Conservation (phyloP, 1,140 invertebrate genomes). For the Lordiphosa clarofinis region DNA sequence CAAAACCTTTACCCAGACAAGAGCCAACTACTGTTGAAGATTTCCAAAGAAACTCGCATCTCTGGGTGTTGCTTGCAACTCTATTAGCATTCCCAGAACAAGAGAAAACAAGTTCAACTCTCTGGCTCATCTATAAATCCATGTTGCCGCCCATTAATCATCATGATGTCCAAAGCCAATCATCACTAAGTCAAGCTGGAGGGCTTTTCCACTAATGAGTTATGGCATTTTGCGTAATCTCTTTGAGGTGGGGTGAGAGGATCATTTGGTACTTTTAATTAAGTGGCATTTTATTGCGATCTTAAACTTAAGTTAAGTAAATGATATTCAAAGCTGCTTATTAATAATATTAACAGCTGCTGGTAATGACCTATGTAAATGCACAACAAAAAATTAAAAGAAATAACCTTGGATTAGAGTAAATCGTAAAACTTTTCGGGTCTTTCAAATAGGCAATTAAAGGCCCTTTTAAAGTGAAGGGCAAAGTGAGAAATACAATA, state of each 20-base stretch:
- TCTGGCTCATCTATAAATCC: constrained; percentile 64
- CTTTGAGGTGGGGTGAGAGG: constrained; percentile 3
- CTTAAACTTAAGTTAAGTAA: neutral
- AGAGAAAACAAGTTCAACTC: constrained; percentile 25
- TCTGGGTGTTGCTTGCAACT: constrained; percentile 49
- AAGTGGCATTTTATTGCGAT: constrained; percentile 50
- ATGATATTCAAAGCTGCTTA: constrained; percentile 27
- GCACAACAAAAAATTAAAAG: constrained; percentile 14
- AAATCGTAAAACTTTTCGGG: constrained; percentile 9
- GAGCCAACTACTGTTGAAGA: constrained; percentile 50
- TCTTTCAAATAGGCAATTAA: constrained; percentile 6
- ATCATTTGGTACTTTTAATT: constrained; percentile 69
- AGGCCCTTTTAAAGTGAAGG: neutral
- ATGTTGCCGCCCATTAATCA: constrained; percentile 62
- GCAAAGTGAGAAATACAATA: constrained; percentile 4
- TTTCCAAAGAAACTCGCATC: constrained; percentile 32
- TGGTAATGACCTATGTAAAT: constrained; percentile 63
- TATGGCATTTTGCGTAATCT: constrained; percentile 67
- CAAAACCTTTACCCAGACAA: constrained; percentile 17
- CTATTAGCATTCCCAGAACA: constrained; percentile 72
- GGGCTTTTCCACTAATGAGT: constrained; percentile 60
- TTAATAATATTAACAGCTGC: constrained; percentile 20
- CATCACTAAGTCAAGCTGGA: constrained; percentile 60
- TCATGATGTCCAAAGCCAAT: constrained; percentile 67
- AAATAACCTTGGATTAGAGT: constrained; percentile 19